phyloP scores from a whole-genome alignment of 2,113 vertebrate genomes.

The Ploceus nigricollis region DNA sequence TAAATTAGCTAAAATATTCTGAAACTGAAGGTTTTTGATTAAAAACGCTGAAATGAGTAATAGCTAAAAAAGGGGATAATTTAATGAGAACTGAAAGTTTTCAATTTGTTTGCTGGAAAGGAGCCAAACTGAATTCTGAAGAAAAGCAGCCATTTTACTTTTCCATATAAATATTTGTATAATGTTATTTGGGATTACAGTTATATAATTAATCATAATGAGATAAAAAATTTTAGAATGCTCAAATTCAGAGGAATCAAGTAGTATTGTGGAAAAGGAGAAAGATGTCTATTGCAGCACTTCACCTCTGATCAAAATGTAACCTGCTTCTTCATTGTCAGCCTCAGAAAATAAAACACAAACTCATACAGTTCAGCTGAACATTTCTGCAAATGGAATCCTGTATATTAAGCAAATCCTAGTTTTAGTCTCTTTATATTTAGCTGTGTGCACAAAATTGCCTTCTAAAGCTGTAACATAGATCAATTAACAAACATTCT shows the following conservation, averaged over 20 bases:
- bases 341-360: background rate
- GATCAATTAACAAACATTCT: background rate
- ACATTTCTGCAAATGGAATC: background rate
- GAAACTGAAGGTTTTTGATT: background rate
- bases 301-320: background rate
- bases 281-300: background rate
- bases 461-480: background rate
- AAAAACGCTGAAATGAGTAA: background rate
- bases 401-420: background rate
- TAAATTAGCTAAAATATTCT: background rate
- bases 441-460: background rate
- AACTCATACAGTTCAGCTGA: background rate
- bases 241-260: background rate
- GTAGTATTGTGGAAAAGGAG: background rate
- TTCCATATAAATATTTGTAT: background rate
- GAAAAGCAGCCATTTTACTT: background rate
- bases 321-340: background rate
- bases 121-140: background rate
- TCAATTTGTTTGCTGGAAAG: background rate
- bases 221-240: background rate
- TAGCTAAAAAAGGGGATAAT: background rate
- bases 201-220: background rate
- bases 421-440: background rate
- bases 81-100: background rate
- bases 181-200: background rate